Evolutionary conservation across 2,113 vertebrate species (phyloP), one percentile per base, ranked within the genome.

Genomic region (Budorcas taxicolor): DNA sequence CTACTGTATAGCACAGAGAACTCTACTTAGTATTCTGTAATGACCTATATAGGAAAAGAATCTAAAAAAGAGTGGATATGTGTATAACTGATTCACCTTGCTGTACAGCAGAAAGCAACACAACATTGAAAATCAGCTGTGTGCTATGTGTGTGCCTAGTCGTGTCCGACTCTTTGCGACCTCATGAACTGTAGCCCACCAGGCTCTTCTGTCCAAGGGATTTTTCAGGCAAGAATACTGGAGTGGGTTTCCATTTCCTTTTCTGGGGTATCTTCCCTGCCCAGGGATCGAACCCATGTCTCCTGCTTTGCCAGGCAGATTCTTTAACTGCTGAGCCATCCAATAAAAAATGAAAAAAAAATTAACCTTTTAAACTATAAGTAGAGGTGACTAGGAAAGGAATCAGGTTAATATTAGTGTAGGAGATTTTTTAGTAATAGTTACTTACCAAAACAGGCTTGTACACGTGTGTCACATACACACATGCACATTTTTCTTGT

Each of bases 391-490:
- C 52, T 1, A 33, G 29, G 52, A 27, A 13, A 67, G 45, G 78
- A 94, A 43, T 16, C 7, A 6, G 21, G 33, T 17, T 36, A 29
- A 25, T 25, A 7, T 3, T 12, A 7, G 15, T 5, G 31, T 25
- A 60, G 12, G 21, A 40, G n/a, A 15, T 31, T 25, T 81, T 78
- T 58, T 6, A 12, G 55, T 17, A 16, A 8, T 17, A 17, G 12
- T 55, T 47, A 31, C 36, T 58, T 27, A 25, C 19, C 25, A 33
- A 58, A 58, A 58, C 45, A 31, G 7, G 5, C 78, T 2, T 45
- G 4, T 14, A 2, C 13, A 25, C 1, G 0, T 2, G 2, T 53
- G 80, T 36, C 33, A 15, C 33, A 6, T 7, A 9, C 12, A 13
- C 36, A 15, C 1, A 29, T 0, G 13, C 5, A 11, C 31, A 0